Base-by-base conservation (phyloP, 2,113 vertebrate species). In the Varanus komodoensis region DNA sequence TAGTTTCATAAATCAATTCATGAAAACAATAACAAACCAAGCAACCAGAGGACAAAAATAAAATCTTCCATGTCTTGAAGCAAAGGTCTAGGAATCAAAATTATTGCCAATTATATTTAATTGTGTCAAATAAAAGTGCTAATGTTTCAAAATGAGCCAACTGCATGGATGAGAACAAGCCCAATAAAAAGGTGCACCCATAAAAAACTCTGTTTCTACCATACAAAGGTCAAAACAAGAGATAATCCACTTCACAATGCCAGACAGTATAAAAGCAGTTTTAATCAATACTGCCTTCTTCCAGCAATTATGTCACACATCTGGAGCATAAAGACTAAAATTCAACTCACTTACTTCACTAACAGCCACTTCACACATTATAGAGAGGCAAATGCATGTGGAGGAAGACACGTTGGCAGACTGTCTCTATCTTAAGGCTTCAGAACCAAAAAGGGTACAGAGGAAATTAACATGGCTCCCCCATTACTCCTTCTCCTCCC, bases 81-180 rank as follows among this genome's bases (percentile, higher is more conserved):
- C 34, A 80, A 89, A 75, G 91, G 82, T 92, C 87, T 83, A 92
- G 71, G 52, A 75, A 91, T 85, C 32, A 91, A 32, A 69, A 71
- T 86, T 8, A 32, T 80, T 80, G 27, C 74, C 82, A 90, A 80
- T 89, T 61, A 89, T 75, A 64, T 61, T 75, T 83, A 83, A 89
- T 80, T 79, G 44, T 69, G 14, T 68, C 74, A 78, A 68, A 15
- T n/a, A 84, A 80, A 71, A 29, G 6, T 85, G 38, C 50, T 86
- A 71, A 50, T 57, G n/a, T 89, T 84, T 89, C 54, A 19, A 84
- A 84, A 44, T 6, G 14, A 77, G 32, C 34, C 34, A 91, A 44
- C 2, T 21, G 1, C 12, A 73, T 32, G 87, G 29, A 48, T 82
- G 89, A 80, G 48, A 90, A 89, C 85, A 82, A 85, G 81, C 38